Evolutionary conservation across 92 coral and sea anemone genomes (phyloP).

Genomic region (Umimayanthus kanabou): DNA sequence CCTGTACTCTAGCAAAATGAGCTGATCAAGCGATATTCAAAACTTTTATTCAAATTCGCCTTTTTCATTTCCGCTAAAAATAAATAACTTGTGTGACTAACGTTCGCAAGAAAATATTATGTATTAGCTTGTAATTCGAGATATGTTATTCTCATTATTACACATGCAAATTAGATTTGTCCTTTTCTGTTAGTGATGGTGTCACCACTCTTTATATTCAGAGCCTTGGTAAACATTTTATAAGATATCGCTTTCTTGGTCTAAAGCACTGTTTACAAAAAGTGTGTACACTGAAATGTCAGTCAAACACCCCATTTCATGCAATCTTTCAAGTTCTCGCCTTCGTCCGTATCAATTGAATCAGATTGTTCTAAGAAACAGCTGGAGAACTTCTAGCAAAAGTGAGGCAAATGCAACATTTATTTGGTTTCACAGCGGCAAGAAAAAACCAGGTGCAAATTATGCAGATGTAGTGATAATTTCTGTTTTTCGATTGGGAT

Average conservation of each 20-base stretch:
- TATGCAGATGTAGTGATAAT: neutral
- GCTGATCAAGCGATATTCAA: neutral
- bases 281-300: neutral
- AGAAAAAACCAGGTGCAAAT: conserved; percentile 9
- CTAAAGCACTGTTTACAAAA: neutral
- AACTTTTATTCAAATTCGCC: too few relatives aligned
- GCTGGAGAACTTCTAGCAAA: conserved; percentile 1
- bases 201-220: neutral
- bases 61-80: neutral
- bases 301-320: neutral
- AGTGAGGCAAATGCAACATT: neutral
- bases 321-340: neutral
- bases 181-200: neutral
- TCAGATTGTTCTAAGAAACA: neutral
- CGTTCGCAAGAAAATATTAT: neutral
- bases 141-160: too few relatives aligned
- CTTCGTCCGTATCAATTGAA: neutral
- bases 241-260: neutral
- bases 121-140: neutral
- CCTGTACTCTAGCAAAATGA: neutral
- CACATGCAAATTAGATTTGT: neutral
- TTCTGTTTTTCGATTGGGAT: neutral
- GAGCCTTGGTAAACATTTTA: neutral
- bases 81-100: neutral
- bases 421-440: conserved; percentile 12